Conservation (phyloP, 1,140 invertebrate genomes). For the Venustaconcha ellipsiformis region DNA sequence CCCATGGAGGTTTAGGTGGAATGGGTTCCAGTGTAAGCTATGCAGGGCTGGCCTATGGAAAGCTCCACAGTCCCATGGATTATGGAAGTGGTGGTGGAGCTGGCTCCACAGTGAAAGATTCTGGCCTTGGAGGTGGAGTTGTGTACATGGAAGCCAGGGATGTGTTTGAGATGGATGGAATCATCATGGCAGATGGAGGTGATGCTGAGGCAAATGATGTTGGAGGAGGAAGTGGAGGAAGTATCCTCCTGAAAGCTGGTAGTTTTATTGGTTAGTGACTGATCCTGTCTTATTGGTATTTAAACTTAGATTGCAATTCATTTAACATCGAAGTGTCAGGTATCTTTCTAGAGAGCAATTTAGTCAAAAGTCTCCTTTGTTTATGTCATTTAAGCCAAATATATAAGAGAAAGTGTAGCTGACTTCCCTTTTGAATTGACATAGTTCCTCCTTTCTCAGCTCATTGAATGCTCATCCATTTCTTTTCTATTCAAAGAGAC, state of each 20-base stretch:
- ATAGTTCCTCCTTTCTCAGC: too few relatives aligned
- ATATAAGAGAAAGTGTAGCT: too few relatives aligned
- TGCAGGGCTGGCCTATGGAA: conserved; percentile 35
- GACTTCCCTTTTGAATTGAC: too few relatives aligned
- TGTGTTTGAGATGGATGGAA: conserved; percentile 48
- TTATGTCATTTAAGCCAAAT: too few relatives aligned
- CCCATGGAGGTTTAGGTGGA: conserved; percentile 55
- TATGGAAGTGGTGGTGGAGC: conserved; percentile 52
- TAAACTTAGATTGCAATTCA: too few relatives aligned
- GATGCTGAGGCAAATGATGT: conserved; percentile 27
- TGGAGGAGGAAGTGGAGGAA: conserved; percentile 52
- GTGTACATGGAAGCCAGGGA: conserved; percentile 41
- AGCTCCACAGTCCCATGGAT: conserved; percentile 30
- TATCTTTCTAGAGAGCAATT: too few relatives aligned
- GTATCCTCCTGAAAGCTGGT: conserved; percentile 34
- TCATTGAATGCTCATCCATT: too few relatives aligned
- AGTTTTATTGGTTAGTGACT: conserved; percentile 39
- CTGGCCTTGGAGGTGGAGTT: conserved; percentile 47
- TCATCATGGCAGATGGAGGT: conserved; percentile 42
- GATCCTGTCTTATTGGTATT: too few relatives aligned
- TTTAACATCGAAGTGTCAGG: too few relatives aligned
- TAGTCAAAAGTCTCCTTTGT: too few relatives aligned
- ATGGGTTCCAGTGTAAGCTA: conserved; percentile 25
- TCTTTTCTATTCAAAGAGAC: too few relatives aligned
- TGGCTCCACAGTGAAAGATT: conserved; percentile 1